Evolutionary conservation across 2,888 invertebrate genomes (phyloP), one percentile per base, ranked within the genome.

Genomic region (Drosophila cracens): DNA sequence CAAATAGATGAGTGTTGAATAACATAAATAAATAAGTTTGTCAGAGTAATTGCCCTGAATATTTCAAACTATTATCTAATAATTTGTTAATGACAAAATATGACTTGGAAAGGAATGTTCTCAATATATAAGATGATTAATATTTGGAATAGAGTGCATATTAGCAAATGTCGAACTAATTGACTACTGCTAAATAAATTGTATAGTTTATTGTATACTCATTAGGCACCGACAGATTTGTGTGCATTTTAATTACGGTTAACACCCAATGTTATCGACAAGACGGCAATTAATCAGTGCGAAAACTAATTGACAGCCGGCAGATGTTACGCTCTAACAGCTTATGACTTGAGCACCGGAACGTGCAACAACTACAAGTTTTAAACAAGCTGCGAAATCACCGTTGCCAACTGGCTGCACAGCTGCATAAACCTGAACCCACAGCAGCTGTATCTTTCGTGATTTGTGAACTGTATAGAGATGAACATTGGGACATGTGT

Each of bases 261-360:
- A 70, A 66, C 70, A 75, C 70, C 58, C 53, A 79, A 29, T 38
- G 52, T 67, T 77, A 79, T 79, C 71, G 66, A 79, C 52, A 64
- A 66, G 49, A 59, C 49, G 66, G 74, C 79, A 79, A 79, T 77
- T 79, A 77, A 77, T 77, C 75, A 77, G 77, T 79, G 70, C 63
- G 56, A 65, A 51, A 79, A 74, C 75, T 77, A 79, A 77, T 77
- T 77, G 74, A 77, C 79, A 77, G 75, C 66, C 79, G 75, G 79
- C 75, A 66, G 75, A 70, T 79, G 77, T 77, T 79, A 79, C 77
- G 77, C 66, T 77, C 79, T 54, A 79, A 79, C 79, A 77, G 79
- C 75, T 77, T 60, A 27, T 59, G 56, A 57, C 65, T 70, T 60
- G 53, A 56, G 51, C 57, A 62, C 66, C 56, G 48, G 49, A 68